phyloP scores from a whole-genome alignment of 2,888 invertebrate species.

The Luffia ferchaultella region DNA sequence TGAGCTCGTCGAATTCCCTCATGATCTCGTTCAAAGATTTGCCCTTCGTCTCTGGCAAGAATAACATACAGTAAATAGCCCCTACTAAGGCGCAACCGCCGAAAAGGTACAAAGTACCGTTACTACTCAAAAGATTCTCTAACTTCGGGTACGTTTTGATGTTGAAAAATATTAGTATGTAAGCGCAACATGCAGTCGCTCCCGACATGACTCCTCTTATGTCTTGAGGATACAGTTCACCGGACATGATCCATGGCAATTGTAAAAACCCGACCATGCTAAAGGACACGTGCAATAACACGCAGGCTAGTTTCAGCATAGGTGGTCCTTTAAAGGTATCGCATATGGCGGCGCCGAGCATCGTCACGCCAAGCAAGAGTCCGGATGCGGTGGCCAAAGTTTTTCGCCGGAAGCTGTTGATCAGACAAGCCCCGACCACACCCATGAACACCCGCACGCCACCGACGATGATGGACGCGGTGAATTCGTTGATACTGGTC shows the following conservation, averaged over 20 bases:
- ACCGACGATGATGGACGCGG: conserved; percentile 75
- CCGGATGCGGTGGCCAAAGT: conserved; percentile 71
- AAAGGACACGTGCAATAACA: conserved; percentile 73
- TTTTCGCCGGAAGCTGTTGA: conserved; percentile 70
- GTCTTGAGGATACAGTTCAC: conserved; percentile 74
- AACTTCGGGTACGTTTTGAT: conserved; percentile 76
- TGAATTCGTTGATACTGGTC: conserved; percentile 70
- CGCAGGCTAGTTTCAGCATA: conserved; percentile 61
- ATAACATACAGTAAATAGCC: conserved; percentile 65
- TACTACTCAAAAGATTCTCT: conserved; percentile 62
- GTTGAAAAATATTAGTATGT: conserved; percentile 73
- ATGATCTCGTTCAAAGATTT: conserved; percentile 74
- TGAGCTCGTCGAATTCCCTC: conserved; percentile 56
- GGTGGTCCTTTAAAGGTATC: conserved; percentile 62
- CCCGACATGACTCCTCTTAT: conserved; percentile 76
- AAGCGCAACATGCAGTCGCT: conserved; percentile 73
- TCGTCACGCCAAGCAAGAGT: conserved; percentile 69
- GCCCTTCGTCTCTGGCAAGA: conserved; percentile 76
- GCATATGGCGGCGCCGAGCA: conserved; percentile 70
- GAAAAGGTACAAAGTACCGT: conserved; percentile 72
- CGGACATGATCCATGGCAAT: conserved; percentile 79
- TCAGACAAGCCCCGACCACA: conserved; percentile 70
- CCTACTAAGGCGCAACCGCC: conserved; percentile 67
- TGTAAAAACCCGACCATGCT: conserved; percentile 80
- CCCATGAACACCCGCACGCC: conserved; percentile 72